These are phyloP conservation scores for Calcarius ornatus DNA, from an alignment of 2,113 vertebrate species.

Conservation along the genomic window DNA sequence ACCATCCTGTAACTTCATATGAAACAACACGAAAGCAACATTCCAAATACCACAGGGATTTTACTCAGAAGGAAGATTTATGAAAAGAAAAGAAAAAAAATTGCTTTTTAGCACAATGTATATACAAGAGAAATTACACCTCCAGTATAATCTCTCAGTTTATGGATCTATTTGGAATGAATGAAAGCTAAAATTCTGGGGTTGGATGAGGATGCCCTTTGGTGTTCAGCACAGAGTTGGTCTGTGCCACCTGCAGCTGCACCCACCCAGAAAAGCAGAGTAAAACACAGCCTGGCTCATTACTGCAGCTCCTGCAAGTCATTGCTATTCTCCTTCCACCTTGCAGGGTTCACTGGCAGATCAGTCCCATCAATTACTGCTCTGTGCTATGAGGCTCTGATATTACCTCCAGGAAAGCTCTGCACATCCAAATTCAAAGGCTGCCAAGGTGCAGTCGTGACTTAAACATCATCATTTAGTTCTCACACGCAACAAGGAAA, in stretches of 20 bases:
- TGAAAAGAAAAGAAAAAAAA: not conserved
- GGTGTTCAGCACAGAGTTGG: not conserved
- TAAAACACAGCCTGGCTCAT: constrained; percentile 3
- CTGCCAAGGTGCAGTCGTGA: constrained; percentile 41
- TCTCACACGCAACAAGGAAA: not conserved
- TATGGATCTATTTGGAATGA: not conserved
- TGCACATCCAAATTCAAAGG: constrained; percentile 13
- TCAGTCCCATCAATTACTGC: constrained; percentile 24
- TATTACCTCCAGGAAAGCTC: constrained; percentile 26
- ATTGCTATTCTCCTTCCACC: not conserved
- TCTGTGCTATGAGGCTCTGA: not conserved
- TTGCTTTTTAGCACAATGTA: not conserved
- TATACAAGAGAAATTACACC: not conserved
- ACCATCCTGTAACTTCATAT: not conserved
- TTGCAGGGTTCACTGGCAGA: not conserved
- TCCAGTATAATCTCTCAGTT: not conserved
- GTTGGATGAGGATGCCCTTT: not conserved
- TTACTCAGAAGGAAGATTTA: not conserved
- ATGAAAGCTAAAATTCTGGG: not conserved
- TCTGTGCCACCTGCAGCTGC: not conserved
- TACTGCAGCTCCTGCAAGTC: not conserved
- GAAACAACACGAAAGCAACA: not conserved
- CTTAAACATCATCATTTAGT: not conserved
- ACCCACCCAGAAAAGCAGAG: not conserved
- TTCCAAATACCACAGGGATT: not conserved